These are phyloP conservation scores for Geranospiza caerulescens DNA, from an alignment of 2,797 vertebrate genomes.

Conservation along the genomic window DNA sequence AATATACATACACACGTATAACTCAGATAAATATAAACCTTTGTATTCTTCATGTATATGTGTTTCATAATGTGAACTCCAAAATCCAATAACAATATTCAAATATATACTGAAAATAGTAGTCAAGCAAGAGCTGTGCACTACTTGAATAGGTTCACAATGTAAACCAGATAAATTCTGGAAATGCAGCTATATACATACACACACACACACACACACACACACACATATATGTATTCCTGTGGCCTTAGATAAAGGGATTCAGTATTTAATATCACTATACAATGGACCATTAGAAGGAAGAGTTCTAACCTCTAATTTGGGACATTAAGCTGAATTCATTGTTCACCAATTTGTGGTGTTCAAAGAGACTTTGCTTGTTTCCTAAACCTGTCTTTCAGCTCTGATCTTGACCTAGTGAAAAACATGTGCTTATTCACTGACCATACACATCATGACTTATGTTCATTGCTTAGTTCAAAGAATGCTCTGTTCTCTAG, in stretches of 20 bases:
- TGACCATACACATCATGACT: not conserved
- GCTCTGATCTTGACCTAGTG: not conserved
- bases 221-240: not conserved
- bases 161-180: not conserved
- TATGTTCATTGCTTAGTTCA: not conserved
- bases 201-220: fast-evolving
- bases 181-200: not conserved
- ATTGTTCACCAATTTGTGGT: not conserved
- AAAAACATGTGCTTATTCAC: not conserved
- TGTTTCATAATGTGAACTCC: not conserved
- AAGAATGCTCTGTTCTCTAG: not conserved
- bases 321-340: not conserved
- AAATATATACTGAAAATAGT: not conserved
- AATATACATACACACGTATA: not conserved
- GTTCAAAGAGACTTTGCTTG: not conserved
- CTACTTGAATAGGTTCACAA: not conserved
- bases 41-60: not conserved
- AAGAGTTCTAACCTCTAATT: not conserved
- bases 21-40: not conserved
- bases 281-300: not conserved
- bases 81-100: not conserved
- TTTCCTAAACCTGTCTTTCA: not conserved
- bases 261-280: not conserved
- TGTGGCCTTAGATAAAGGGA: not conserved
- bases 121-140: not conserved